Evolutionary conservation across 2,888 invertebrate genomes (phyloP).

Genomic region (Cerceris ruficornis): DNA sequence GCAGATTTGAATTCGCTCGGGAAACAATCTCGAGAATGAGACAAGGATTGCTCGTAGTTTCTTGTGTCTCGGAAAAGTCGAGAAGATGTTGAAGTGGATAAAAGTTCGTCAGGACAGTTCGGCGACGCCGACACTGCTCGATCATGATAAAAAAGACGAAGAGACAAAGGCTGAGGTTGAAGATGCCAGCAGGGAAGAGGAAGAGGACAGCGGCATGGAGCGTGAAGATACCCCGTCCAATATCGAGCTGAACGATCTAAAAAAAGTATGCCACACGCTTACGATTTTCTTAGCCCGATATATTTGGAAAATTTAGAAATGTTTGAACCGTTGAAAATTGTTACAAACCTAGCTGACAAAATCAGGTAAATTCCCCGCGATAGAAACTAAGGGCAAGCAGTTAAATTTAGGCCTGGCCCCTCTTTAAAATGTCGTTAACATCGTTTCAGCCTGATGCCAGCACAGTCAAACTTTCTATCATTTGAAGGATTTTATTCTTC

Average conservation of each 20-base stretch:
- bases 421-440: conserved; percentile 50
- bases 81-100: conserved; percentile 80
- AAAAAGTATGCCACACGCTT: conserved; percentile 74
- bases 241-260: conserved; percentile 74
- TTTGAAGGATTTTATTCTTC: not conserved
- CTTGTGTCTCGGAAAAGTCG: conserved; percentile 5
- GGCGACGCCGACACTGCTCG: conserved; percentile 44
- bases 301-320: not conserved
- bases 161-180: conserved; percentile 58
- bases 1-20: not conserved
- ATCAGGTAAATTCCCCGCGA: too few species aligned
- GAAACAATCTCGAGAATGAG: conserved; percentile 8
- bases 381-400: too few species aligned
- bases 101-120: conserved; percentile 78
- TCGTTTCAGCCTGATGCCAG: conserved; percentile 17
- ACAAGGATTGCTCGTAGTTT: not conserved
- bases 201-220: conserved; percentile 79
- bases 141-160: conserved; percentile 41
- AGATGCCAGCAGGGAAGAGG: conserved; percentile 70
- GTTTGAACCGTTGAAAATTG: not conserved
- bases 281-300: not conserved
- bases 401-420: conserved; percentile 11
- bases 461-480: conserved; percentile 9
- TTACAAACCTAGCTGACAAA: too few species aligned
- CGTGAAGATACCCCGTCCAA: conserved; percentile 76